These are phyloP conservation scores for Rhynchophorus ferrugineus DNA, from an alignment of 1,140 invertebrate species.

Conservation along the genomic window DNA sequence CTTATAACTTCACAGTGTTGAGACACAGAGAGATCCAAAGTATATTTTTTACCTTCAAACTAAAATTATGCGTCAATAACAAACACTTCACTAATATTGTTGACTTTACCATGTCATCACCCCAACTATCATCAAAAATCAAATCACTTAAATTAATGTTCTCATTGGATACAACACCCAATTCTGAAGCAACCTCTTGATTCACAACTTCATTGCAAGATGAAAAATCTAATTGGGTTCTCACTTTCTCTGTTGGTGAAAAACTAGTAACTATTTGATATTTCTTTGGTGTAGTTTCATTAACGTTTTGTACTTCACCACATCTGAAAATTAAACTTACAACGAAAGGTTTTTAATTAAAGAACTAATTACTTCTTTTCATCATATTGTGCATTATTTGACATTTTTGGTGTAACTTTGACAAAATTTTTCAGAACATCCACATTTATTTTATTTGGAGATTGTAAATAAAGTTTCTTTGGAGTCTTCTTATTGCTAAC, in stretches of 20 bases:
- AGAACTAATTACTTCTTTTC: background rate
- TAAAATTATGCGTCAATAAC: slow-evolving; percentile 8
- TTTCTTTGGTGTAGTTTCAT: slow-evolving; percentile 34
- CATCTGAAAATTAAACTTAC: slow-evolving; percentile 21
- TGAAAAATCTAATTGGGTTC: slow-evolving; percentile 26
- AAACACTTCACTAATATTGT: too few relatives aligned
- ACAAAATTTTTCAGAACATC: slow-evolving; percentile 36
- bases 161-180: slow-evolving; percentile 12
- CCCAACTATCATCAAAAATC: slow-evolving; percentile 26
- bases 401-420: slow-evolving; percentile 35
- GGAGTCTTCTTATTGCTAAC: slow-evolving; percentile 23
- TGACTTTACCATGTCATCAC: slow-evolving; percentile 16
- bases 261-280: background rate
- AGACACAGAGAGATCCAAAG: slow-evolving; percentile 41
- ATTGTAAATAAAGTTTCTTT: slow-evolving; percentile 31
- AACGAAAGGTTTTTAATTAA: slow-evolving; percentile 6
- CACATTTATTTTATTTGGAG: slow-evolving; percentile 36
- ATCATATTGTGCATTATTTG: slow-evolving; percentile 17
- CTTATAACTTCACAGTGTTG: slow-evolving; percentile 44
- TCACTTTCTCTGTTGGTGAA: slow-evolving; percentile 16
- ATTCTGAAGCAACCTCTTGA: background rate
- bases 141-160: slow-evolving; percentile 18
- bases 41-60: slow-evolving; percentile 16
- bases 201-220: slow-evolving; percentile 3
- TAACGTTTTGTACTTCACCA: slow-evolving; percentile 24